Evolutionary conservation across 1,140 invertebrate species (phyloP), one percentile per base, ranked within the genome.

Genomic region (Nylanderia fulva): DNA sequence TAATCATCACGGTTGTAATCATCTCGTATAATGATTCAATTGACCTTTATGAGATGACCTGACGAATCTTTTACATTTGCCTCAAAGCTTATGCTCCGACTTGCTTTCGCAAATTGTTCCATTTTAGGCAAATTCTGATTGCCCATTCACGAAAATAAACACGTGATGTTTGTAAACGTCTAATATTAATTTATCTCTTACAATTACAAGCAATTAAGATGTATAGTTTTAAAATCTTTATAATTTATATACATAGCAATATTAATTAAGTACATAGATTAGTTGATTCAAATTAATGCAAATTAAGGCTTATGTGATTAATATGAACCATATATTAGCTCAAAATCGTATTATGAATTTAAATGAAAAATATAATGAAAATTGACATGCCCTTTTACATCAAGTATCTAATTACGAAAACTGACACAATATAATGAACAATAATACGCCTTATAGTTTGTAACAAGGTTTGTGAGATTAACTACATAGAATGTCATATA

Each of bases 1-100:
- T 8, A 66, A 66, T 11, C 9, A 68, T 79, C n/a, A n/a, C n/a
- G n/a, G n/a, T n/a, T n/a, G n/a, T 66, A 68, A 68, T 79, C 61
- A 68, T 68, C 3, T 36, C 15, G 2, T 15, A 42, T 21, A 79
- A 66, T 3, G 15, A 9, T 68, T 52, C 39, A 68, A 79, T 27
- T 66, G 29, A 68, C 8, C n/a, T 66, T 68, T 68, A 54, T 15
- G 18, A 27, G 0, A n/a, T n/a, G n/a, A n/a, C n/a, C n/a, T 79
- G 15, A 68, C 39, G 1, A 68, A 68, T 66, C 13, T 52, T 68
- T 5, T 15, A 33, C n/a, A 36, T 33, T 77, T 8, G 11, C 29
- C 27, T 6, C n/a, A 13, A 66, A 68, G 8, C 56, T 45, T 76
- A 66, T 77, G 7, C 13, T 60, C 5, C 11, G 7, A 15, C 2